Conservation (phyloP, 2,113 vertebrate species). For the Passerina amoena region DNA sequence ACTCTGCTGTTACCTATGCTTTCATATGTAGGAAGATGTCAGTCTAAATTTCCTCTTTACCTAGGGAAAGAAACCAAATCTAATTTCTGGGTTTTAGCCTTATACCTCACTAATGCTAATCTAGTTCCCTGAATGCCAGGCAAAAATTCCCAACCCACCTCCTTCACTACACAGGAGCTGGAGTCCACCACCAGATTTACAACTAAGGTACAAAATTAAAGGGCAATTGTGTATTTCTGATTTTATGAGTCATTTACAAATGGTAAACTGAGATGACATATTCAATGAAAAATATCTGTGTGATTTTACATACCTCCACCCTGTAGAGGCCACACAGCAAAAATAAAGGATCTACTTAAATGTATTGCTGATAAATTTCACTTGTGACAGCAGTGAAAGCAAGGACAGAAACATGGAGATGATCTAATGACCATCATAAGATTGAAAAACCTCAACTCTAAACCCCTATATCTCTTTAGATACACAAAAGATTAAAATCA, state of each 20-base stretch:
- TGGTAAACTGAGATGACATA: accelerated
- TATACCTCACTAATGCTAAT: neutral
- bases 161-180: neutral
- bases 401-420: neutral
- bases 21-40: neutral
- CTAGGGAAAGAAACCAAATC: neutral
- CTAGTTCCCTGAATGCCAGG: neutral
- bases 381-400: neutral
- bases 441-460: neutral
- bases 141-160: neutral
- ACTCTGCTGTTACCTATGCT: neutral
- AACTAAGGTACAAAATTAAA: neutral
- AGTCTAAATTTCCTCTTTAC: neutral
- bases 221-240: neutral
- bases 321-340: neutral
- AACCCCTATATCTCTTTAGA: neutral
- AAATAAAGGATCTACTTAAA: neutral
- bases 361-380: neutral
- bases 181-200: neutral
- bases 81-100: neutral
- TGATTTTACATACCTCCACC: neutral
- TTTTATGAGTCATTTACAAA: neutral
- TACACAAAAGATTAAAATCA: neutral
- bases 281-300: neutral
- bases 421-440: neutral